Base-by-base conservation (phyloP, 2,888 invertebrate genomes). In the Miltochrista miniata region DNA sequence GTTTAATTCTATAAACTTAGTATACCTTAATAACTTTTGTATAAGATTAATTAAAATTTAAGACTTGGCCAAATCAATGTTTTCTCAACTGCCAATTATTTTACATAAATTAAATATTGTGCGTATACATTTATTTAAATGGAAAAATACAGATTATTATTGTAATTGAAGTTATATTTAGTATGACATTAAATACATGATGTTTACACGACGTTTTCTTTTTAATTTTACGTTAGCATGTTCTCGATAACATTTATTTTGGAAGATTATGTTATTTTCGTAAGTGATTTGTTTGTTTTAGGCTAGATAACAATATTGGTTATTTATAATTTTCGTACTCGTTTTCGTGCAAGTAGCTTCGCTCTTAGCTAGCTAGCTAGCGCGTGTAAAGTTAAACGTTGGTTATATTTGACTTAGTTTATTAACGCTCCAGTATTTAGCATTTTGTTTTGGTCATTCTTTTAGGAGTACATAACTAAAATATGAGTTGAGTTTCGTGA, bases 201-300 rank as follows among this genome's bases (percentile, higher is more conserved):
- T 86, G 86, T 88, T 87, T 81, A 76, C 70, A 84, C 77, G 73
- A 59, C 54, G 59, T 56, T 59, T 64, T 71, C 70, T 81, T 83
- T 79, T 66, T 70, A 68, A 4, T 79, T 76, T 81, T 78, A 71
- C 57, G 68, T 81, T 79, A 74, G 72, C 72, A 74, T 72, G 61
- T 73, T 85, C 81, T 76, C 54, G 62, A 71, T 68, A 64, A 81
- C 90, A 88, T 91, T 91, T 91, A 90, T 91, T 91, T 91, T 91
- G 91, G 91, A 91, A 90, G 91, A 90, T 79, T 86, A 24, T 24
- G 5, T n/a, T n/a, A 74, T 74, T 72, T 87, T 85, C 57, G 56
- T 64, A 60, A 51, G 53, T 68, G 59, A 67, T 72, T 70, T 74
- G 74, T 56, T 61, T 56, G 31, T 68, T 75, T 72, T 62, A 61